Base-by-base conservation (phyloP, 2,797 vertebrate genomes). In the Craterocephalus amniculus region DNA sequence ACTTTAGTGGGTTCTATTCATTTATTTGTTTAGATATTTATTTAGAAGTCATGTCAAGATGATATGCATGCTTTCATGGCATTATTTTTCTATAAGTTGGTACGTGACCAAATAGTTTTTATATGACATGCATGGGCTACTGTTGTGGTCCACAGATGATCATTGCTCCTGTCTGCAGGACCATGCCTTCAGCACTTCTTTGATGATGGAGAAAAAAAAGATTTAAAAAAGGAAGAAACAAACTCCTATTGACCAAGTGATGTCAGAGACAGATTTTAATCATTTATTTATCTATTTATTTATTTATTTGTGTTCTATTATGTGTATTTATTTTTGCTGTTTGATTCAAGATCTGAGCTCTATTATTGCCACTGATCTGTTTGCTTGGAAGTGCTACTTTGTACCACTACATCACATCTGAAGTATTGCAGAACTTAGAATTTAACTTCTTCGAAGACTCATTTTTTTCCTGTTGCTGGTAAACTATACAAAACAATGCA, bases 1-100 rank as follows among this genome's bases (percentile, higher is more conserved):
- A 96, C 88, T 85, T 91, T 79, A 80, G 84, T 85, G 84, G 79
- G 72, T 91, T 91, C 79, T 88, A 87, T 88, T 88, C 95, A 94
- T 95, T 95, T 84, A 94, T 96, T 95, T 94, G 93, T 96, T 84
- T 84, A 95, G 93, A 95, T 94, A 95, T 96, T 86, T 85, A 95
- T 95, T 96, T 96, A 96, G 74, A 78, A 85, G 85, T 91, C 87
- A 88, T 90, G 88, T 90, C 80, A 73, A 91, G 86, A 91, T 86
- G 81, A 90, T 89, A 92, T 88, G 92, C 91, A 93, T 92, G 92
- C 87, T 91, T 92, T 92, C 92, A 93, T 91, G 89, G 89, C 90
- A 93, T 93, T 93, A 91, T 92, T 92, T 93, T 93, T 93, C 89
- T 93, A 92, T 93, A 83, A 92, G 92, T 93, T 93, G 92, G 90